Base-by-base conservation (phyloP, 1,140 invertebrate genomes). In the Hycleus phaleratus region DNA sequence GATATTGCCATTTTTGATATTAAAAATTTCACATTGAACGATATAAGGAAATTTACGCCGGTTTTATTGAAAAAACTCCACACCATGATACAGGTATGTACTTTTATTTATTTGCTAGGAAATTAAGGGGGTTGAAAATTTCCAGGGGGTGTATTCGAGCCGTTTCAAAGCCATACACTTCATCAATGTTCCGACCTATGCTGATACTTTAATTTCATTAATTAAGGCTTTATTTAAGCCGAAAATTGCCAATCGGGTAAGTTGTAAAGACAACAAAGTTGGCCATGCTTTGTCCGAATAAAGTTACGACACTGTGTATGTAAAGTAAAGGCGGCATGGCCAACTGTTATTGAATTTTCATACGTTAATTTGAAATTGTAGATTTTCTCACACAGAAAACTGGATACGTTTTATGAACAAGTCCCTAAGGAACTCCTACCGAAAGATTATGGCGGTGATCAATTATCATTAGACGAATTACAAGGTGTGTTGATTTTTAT, bases 1-100 rank as follows among this genome's bases (percentile, higher is more conserved):
- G 58, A 65, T 42, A 56, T 60, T 11, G 18, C 63, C 7, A 32
- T 65, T 10, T 63, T 61, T 18, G 64, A 65, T 44, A 49, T 65
- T 6, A 51, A 65, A 24, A 52, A 56, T 11, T 6, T 58, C 9
- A 55, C 43, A 11, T 44, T 63, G 4, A 43, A 45, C 9, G 61
- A 65, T 52, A 25, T 61, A 6, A 7, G 56, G 1, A 63, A 65
- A 53, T 12, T 59, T 26, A 54, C 56, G 1, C 48, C 56, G 2
- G 54, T 43, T 32, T 5, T 49, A 4, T n/a, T 65, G 4, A 58
- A 55, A 51, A 63, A 63, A 46, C 12, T 59, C 32, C 38, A 44
- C 4, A 56, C 24, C 25, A 46, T 65, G 11, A 55, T 63, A 5
- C 59, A 65, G 57, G 64, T 65, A 59, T n/a, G 46, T 48, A n/a